These are phyloP conservation scores for Megalops cyprinoides DNA, from an alignment of 2,797 vertebrate species.

Conservation along the genomic window DNA sequence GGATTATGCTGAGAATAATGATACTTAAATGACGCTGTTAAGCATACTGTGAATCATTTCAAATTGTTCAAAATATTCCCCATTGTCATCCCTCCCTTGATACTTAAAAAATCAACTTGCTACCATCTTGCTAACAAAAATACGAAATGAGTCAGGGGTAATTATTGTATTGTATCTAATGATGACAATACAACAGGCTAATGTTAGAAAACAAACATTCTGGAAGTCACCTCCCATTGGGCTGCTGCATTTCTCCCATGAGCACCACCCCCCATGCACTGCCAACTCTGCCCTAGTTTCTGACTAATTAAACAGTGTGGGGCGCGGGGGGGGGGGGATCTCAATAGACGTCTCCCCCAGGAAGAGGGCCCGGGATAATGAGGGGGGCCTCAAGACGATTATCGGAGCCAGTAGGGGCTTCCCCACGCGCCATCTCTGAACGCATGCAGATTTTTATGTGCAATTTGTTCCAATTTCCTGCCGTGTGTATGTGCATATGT, in stretches of 20 bases:
- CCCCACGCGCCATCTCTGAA: conserved; percentile 39
- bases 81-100: not conserved
- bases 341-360: conserved; percentile 31
- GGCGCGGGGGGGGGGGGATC: conserved; percentile 54
- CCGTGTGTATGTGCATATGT: conserved; percentile 50
- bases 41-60: too few relatives aligned
- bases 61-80: not conserved
- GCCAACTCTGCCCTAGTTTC: conserved; percentile 48
- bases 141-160: conserved; percentile 33
- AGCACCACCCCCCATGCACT: conserved; percentile 28
- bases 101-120: not conserved
- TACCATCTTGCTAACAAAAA: conserved; percentile 40
- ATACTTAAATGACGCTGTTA: too few relatives aligned
- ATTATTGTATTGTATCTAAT: conserved; percentile 51
- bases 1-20: too few relatives aligned
- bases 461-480: conserved; percentile 66
- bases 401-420: conserved; percentile 40
- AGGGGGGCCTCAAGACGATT: conserved; percentile 27
- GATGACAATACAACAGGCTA: conserved; percentile 60
- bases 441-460: conserved; percentile 54
- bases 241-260: conserved; percentile 43
- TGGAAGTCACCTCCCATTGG: conserved; percentile 47
- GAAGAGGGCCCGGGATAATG: conserved; percentile 37
- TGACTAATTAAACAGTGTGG: conserved; percentile 63
- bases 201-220: conserved; percentile 62